phyloP scores from a whole-genome alignment of 2,113 vertebrate genomes.

The Strix aluco region DNA sequence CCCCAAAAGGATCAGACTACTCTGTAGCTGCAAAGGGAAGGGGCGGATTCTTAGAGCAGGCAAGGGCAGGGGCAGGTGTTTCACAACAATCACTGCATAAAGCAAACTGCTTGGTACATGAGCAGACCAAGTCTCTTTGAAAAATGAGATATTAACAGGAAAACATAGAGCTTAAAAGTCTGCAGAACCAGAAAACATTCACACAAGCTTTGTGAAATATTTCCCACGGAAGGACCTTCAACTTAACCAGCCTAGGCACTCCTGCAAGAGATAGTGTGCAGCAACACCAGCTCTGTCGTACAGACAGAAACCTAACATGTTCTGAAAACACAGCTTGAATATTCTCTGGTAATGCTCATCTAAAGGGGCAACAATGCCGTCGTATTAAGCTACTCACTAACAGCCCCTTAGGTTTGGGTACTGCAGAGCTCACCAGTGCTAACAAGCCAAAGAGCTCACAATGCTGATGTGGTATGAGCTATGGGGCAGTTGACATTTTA shows the following conservation, averaged over 20 bases:
- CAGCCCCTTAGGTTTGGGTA: not conserved
- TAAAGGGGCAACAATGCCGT: not conserved
- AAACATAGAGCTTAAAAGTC: not conserved
- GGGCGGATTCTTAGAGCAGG: not conserved
- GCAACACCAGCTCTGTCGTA: not conserved
- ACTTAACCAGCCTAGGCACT: not conserved
- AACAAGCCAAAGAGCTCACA: not conserved
- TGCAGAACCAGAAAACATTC: not conserved
- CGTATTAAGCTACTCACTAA: not conserved
- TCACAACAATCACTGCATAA: not conserved
- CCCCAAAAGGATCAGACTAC: not conserved
- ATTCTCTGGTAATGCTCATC: not conserved
- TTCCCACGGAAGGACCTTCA: not conserved
- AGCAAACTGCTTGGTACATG: not conserved
- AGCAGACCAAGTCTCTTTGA: not conserved
- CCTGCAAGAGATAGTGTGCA: not conserved
- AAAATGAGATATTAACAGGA: not conserved
- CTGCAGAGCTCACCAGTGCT: not conserved
- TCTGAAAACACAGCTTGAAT: not conserved
- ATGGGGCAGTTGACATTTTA: not conserved
- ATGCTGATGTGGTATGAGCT: not conserved
- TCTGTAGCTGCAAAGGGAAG: not conserved
- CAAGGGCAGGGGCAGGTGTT: not conserved
- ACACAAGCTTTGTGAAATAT: not conserved
- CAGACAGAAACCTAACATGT: not conserved